Evolutionary conservation across 2,113 vertebrate genomes (phyloP).

Genomic region (Podiceps cristatus): DNA sequence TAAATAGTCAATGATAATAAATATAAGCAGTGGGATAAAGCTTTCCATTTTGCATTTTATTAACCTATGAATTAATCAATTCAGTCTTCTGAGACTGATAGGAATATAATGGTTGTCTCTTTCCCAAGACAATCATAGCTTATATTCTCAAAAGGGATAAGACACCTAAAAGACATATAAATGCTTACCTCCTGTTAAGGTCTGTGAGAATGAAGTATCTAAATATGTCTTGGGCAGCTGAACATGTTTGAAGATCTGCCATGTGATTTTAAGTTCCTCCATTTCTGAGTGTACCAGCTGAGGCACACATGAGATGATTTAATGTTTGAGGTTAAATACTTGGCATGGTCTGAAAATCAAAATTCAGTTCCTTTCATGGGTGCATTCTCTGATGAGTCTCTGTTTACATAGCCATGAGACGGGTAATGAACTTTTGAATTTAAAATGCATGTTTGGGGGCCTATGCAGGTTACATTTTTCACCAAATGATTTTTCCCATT

Average conservation of each 20-base stretch:
- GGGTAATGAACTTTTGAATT: neutral
- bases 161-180: neutral
- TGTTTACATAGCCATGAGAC: neutral
- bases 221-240: neutral
- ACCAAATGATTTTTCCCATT: neutral
- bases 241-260: neutral
- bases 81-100: neutral
- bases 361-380: neutral
- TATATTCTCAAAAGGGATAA: neutral
- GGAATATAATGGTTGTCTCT: neutral
- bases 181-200: neutral
- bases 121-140: neutral
- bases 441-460: neutral
- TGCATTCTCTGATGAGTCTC: neutral
- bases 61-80: neutral
- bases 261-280: neutral
- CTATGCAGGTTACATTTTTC: neutral
- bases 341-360: neutral
- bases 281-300: neutral
- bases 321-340: neutral
- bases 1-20: neutral
- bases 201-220: neutral
- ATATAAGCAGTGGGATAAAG: neutral
- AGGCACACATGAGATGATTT: neutral
- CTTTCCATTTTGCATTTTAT: neutral